Conservation (phyloP, 2,888 invertebrate genomes). For the Plebejus melissa region DNA sequence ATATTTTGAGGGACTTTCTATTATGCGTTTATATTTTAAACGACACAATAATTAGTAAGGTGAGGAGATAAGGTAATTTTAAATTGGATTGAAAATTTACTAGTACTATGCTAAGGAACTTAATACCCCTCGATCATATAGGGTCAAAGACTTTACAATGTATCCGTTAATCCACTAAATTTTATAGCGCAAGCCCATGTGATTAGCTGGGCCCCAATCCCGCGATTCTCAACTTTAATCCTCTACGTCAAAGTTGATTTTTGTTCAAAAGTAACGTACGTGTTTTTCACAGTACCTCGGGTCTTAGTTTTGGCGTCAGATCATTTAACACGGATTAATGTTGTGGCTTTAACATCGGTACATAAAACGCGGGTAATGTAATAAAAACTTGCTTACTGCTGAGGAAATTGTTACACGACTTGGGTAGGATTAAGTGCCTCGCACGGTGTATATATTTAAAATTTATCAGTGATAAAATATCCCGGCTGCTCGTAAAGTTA, state of each 20-base stretch:
- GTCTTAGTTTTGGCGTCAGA: conserved; percentile 41
- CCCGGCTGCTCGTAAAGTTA: conserved; percentile 9
- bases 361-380: conserved; percentile 39
- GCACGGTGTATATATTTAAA: conserved; percentile 5
- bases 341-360: conserved; percentile 39
- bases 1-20: too few species aligned
- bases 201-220: conserved; percentile 16
- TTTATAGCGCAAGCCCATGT: conserved; percentile 23
- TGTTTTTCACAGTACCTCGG: conserved; percentile 36
- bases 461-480: conserved; percentile 18
- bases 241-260: conserved; percentile 14
- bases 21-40: too few species aligned
- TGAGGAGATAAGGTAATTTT: background rate
- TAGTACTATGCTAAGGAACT: background rate
- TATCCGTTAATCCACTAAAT: conserved; percentile 17
- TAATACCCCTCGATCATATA: background rate
- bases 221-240: conserved; percentile 14
- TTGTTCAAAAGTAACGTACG: conserved; percentile 28
- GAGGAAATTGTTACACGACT: conserved; percentile 29
- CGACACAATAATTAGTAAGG: too few species aligned
- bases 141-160: conserved; percentile 21
- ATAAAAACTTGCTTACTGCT: conserved; percentile 38
- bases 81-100: background rate
- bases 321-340: conserved; percentile 60
- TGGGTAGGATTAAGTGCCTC: conserved; percentile 9